These are phyloP conservation scores for Nymphicus hollandicus DNA, from an alignment of 2,113 vertebrate genomes.

Conservation along the genomic window DNA sequence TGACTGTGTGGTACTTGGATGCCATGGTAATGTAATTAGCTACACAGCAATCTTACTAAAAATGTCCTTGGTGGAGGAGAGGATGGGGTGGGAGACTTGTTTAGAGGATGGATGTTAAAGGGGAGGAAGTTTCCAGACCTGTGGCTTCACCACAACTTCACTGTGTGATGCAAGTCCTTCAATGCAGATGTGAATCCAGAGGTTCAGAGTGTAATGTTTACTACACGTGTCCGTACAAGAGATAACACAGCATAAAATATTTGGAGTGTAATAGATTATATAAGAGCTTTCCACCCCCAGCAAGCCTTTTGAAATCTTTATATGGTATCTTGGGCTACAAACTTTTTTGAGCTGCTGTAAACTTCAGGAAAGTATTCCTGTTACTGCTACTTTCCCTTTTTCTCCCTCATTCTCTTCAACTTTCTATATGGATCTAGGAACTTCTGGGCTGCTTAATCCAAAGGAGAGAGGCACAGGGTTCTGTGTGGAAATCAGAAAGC, in stretches of 20 bases:
- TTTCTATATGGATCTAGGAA: background rate
- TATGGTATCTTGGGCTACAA: background rate
- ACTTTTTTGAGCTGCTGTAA: background rate
- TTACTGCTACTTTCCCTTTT: background rate
- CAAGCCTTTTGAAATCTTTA: background rate
- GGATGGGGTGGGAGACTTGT: background rate
- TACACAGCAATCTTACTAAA: conserved; percentile 50
- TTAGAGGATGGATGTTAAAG: background rate
- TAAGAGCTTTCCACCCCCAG: conserved; percentile 21
- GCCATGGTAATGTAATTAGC: conserved; percentile 60
- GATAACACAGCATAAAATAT: background rate
- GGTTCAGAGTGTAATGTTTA: background rate
- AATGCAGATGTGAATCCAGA: background rate
- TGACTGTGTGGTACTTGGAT: conserved; percentile 59
- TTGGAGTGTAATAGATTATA: background rate
- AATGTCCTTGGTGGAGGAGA: conserved; percentile 54
- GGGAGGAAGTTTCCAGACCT: background rate
- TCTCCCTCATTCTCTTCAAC: background rate
- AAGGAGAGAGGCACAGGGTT: background rate
- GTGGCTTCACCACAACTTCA: background rate
- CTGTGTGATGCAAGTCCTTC: background rate
- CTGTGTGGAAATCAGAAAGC: background rate
- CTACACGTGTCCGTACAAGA: rapidly evolving
- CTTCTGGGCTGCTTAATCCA: background rate
- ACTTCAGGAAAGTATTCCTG: background rate